Conservation (phyloP, 2,888 invertebrate genomes). For the Gerosis bhagava region DNA sequence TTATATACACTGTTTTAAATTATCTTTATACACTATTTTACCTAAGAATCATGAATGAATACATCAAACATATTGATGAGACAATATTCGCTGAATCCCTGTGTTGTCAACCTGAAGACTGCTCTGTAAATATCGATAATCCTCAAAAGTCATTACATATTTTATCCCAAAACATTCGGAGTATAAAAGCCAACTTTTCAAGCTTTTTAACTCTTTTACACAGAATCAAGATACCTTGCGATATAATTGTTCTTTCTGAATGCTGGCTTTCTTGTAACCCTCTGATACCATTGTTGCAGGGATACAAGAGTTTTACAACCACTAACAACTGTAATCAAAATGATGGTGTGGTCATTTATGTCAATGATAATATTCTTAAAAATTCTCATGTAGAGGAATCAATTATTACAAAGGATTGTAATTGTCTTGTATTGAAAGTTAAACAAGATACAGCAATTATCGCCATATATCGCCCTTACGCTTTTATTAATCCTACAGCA, state of each 20-base stretch:
- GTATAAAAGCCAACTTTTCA: not conserved
- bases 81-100: not conserved
- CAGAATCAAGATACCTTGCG: not conserved
- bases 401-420: not conserved
- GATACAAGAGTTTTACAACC: not conserved
- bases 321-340: constrained; percentile 2
- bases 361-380: not conserved
- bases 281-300: not conserved
- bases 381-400: not conserved
- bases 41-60: too few species aligned
- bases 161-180: not conserved
- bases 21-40: too few species aligned
- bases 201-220: not conserved
- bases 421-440: not conserved
- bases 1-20: too few species aligned
- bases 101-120: not conserved
- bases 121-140: not conserved
- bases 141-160: not conserved
- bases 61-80: not conserved
- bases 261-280: constrained; percentile 1
- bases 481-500: not conserved
- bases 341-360: constrained; percentile 1
- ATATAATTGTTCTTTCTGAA: not conserved
- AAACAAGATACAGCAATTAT: not conserved
- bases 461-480: not conserved